Conservation (phyloP, 2,888 invertebrate genomes). For the Sphaerophoria rueppellii region DNA sequence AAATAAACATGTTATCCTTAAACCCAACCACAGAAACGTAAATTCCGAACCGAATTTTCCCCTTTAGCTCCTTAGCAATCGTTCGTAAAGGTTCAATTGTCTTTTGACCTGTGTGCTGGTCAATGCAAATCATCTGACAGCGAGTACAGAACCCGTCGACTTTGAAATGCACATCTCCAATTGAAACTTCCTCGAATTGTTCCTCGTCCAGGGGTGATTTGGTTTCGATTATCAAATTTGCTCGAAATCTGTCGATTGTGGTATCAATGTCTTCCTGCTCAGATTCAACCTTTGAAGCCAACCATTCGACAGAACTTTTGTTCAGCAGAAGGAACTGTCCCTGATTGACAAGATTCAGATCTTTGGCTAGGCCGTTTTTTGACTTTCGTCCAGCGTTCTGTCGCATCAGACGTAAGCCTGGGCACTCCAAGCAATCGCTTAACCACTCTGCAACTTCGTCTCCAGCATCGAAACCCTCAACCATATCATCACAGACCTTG, state of each 20-base stretch:
- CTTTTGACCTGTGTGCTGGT: slow-evolving; percentile 91
- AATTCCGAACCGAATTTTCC: slow-evolving; percentile 91
- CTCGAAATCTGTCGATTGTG: slow-evolving; percentile 91
- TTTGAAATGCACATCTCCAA: slow-evolving; percentile 85
- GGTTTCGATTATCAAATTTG: slow-evolving; percentile 93
- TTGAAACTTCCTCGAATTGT: slow-evolving; percentile 85
- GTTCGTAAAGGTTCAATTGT: slow-evolving; percentile 90
- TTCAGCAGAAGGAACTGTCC: slow-evolving; percentile 93
- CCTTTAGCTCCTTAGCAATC: slow-evolving; percentile 88
- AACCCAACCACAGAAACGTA: slow-evolving; percentile 84
- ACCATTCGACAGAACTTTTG: slow-evolving; percentile 88
- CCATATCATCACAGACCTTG: slow-evolving; percentile 92
- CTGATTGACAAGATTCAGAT: slow-evolving; percentile 89
- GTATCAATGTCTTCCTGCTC: slow-evolving; percentile 83
- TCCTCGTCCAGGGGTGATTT: slow-evolving; percentile 90
- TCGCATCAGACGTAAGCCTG: slow-evolving; percentile 87
- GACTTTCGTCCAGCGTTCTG: slow-evolving; percentile 83
- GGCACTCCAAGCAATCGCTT: slow-evolving; percentile 86
- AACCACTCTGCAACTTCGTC: slow-evolving; percentile 92
- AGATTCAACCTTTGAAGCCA: slow-evolving; percentile 85
- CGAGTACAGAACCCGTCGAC: slow-evolving; percentile 92
- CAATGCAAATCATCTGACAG: slow-evolving; percentile 98
- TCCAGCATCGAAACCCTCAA: slow-evolving; percentile 93
- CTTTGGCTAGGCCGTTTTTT: slow-evolving; percentile 75
- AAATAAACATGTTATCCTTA: slow-evolving; percentile 63